phyloP scores from a whole-genome alignment of 2,113 vertebrate species.

The Maccullochella peelii region DNA sequence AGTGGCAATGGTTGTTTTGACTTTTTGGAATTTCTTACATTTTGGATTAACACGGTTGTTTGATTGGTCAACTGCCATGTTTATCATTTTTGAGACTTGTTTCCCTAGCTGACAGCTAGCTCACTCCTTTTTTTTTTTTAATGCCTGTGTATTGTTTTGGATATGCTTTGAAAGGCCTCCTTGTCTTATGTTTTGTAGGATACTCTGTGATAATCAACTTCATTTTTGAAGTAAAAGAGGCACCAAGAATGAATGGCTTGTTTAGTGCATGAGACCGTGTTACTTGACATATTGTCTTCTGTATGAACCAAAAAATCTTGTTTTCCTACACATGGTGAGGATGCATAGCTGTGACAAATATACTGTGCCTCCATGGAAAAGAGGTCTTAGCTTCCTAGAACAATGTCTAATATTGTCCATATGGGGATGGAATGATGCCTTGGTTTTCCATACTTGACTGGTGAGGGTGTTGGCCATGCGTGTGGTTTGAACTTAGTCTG shows the following conservation, averaged over 20 bases:
- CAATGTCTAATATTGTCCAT: neutral
- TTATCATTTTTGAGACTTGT: slow-evolving; percentile 68
- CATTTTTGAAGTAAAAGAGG: neutral
- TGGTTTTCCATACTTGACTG: neutral
- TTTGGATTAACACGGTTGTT: neutral
- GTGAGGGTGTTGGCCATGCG: neutral
- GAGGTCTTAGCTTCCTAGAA: neutral
- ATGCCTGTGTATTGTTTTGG: slow-evolving; percentile 34
- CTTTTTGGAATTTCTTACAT: neutral
- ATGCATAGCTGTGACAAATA: neutral
- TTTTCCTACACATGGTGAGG: no score
- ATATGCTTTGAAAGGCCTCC: slow-evolving; percentile 6
- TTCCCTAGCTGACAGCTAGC: neutral
- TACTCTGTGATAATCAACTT: fast-evolving
- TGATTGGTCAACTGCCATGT: slow-evolving; percentile 79
- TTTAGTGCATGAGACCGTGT: slow-evolving; percentile 45
- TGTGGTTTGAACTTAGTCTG: neutral
- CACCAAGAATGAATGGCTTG: slow-evolving; percentile 31
- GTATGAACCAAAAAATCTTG: slow-evolving; percentile 5
- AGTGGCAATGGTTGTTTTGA: slow-evolving; percentile 1
- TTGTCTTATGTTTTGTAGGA: neutral
- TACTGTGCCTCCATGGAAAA: neutral
- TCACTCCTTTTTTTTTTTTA: neutral
- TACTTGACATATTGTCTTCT: neutral
- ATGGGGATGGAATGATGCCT: neutral